Evolutionary conservation across 2,113 vertebrate species (phyloP), one percentile per base, ranked within the genome.

Genomic region (Chrysochloris asiatica): DNA sequence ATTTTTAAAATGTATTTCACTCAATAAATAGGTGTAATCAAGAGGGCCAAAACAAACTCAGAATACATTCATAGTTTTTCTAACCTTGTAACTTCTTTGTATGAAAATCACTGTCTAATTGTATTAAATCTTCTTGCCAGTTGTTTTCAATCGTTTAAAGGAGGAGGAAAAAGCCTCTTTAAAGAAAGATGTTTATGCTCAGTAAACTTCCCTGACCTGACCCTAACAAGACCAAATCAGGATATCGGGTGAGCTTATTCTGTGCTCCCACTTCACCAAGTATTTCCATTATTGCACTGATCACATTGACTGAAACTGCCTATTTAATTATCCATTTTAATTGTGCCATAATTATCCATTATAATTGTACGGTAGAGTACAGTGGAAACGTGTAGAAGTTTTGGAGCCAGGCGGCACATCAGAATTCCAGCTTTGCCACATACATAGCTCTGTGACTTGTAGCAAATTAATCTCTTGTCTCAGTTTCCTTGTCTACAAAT

Each of bases 311-410:
- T 80, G 59, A 93, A 95, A 88, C 8, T 65, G 83, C 14, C 83
- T 92, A 83, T 76, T 76, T 86, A 77, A 73, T 67, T 61, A 90
- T 43, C 52, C 56, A 86, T 63, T 93, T 94, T 92, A 95, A 94
- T 90, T 73, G 77, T 33, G 75, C 41, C 67, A 72, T 38, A 93
- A 93, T 73, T 89, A 94, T 73, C 71, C 91, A 33, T 89, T 83
- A 90, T 77, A 90, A 90, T 9, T 82, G 69, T 22, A 96, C n/a
- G 77, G 41, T 65, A 81, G 6, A 65, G 3, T 22, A 4, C 22
- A 88, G 41, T 82, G 24, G 45, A 84, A 82, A 82, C 87, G 83
- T 26, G n/a, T 71, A 30, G 38, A 89, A 77, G 77, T 92, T 91
- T 16, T 43, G 75, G 13, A 92, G 61, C 9, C 52, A 73, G 61